Evolutionary conservation across 2,797 vertebrate genomes (phyloP), one percentile per base, ranked within the genome.

Genomic region (Xyrichtys novacula): DNA sequence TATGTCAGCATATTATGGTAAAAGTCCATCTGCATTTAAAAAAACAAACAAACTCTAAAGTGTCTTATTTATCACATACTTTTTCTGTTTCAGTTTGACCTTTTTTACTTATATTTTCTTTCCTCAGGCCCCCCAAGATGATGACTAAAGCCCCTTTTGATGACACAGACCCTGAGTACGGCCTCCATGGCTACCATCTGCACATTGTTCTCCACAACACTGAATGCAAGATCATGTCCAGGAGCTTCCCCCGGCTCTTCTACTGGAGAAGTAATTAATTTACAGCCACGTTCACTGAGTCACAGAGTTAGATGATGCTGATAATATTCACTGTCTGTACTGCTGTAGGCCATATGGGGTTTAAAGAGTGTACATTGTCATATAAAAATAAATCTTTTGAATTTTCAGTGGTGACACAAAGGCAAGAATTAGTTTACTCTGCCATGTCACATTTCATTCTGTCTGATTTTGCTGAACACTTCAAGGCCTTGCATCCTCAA

Each of bases 141-240:
- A 44, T 84, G 47, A 55, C 84, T 63, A 76, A 63, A 25, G 83
- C 94, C 4, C 38, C 90, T 19, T 64, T 90, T 70, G 95, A 96
- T 86, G 96, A 98, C 84, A 65, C 93, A 80, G 96, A 94, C 81
- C 91, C 94, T 0, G 91, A 96, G 36, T 94, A 94, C 1, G 97
- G 96, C 75, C 93, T 98, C 81, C 95, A 95, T 83, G 93, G 92
- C 74, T 99, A 96, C 89, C 85, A 72, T 1, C 87, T 97, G 39
- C 96, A 97, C 65, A 83, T 98, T 20, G 92, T 92, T 58, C 90
- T 99, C 70, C 94, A 97, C 17, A 84, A 93, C 66, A 87, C 90
- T 17, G 89, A 15, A 26, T 71, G 76, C 49, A 79, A 81, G 67
- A 94, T 94, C 73, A 85, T 97, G 74, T 96, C 96, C 44, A 80